A percentile compares a stretch with the other conserved stretches of the same genome.
phyloP scores from a whole-genome alignment of 2,888 invertebrate genomes.

The Lasioglossum leucozonium region DNA sequence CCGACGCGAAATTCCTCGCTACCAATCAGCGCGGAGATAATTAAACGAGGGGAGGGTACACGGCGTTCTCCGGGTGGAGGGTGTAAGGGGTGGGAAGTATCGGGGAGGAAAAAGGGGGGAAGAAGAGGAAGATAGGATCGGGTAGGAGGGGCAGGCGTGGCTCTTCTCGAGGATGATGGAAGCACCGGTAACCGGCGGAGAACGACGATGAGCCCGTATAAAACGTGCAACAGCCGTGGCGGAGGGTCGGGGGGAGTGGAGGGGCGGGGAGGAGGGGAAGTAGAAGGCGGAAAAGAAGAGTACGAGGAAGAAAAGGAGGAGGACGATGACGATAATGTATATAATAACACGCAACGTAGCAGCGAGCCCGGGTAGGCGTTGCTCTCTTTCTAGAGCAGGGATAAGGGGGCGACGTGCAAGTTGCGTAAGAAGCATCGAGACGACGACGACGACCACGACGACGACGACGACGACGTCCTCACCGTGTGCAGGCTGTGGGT shows the following conservation, averaged over 20 bases:
- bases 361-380: slow-evolving; percentile 38
- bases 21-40: slow-evolving; percentile 84
- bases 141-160: slow-evolving; percentile 83
- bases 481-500: slow-evolving; percentile 29
- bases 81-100: slow-evolving; percentile 45
- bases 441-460: slow-evolving; percentile 18
- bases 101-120: slow-evolving; percentile 68
- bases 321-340: slow-evolving; percentile 64
- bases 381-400: slow-evolving; percentile 44
- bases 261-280: slow-evolving; percentile 47
- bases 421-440: slow-evolving; percentile 56
- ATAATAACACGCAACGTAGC: slow-evolving; percentile 58
- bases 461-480: slow-evolving; percentile 21
- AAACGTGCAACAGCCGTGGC: slow-evolving; percentile 37
- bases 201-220: slow-evolving; percentile 70
- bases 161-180: slow-evolving; percentile 81
- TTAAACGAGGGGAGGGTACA: slow-evolving; percentile 82
- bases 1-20: slow-evolving; percentile 83
- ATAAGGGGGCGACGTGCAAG: slow-evolving; percentile 27
- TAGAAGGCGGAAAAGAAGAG: slow-evolving; percentile 38
- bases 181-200: slow-evolving; percentile 77
- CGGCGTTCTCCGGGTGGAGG: slow-evolving; percentile 44
- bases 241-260: too few species aligned
- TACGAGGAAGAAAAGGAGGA: slow-evolving; percentile 31
- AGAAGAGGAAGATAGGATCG: slow-evolving; percentile 79